Base-by-base conservation (phyloP, 1,140 invertebrate species). In the Goniozus legneri region DNA sequence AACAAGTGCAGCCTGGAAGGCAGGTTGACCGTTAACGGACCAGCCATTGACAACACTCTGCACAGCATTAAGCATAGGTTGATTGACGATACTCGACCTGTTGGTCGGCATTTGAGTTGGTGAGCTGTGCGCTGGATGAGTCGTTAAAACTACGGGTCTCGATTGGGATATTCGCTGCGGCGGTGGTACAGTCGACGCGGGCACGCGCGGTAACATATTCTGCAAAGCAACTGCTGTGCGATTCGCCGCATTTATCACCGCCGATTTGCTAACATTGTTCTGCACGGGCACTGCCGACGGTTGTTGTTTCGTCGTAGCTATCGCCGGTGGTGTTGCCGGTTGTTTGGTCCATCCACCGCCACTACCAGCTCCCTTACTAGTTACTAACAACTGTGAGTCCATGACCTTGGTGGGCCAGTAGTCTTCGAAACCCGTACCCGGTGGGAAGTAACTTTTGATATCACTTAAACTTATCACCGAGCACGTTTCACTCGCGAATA, bases 331-430 rank as follows among this genome's bases (percentile, higher is more conserved):
- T 30, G 68, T 69, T 0, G 71, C 61, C 18, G 78, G 82, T 47
- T 83, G 81, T 33, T 81, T 76, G 0, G 81, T 84, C 82, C 82
- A 84, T 36, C 82, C 81, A 1, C 81, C 79, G 14, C 78, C 77
- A 56, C 79, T 77, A 59, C 79, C 76, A 47, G 58, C 64, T 49
- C 62, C 67, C 72, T 82, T 85, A 44, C 80, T 79, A 54, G 78
- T 82, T 54, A 87, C 77, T 21, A 87, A 72, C 8, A 89, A 78
- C 59, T 87, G 85, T 3, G 82, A 84, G 50, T 90, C 87, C 33
- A 89, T 82, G 37, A 90, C 85, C 77, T 91, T 91, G 59, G 84
- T 88, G 4, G 91, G 90, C 91, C 91, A 94, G 70, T 92, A 93
- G 50, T 92, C 90, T 62, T 93, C 89, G 68, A 94, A 94, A 34